A percentile compares a stretch with the other conserved stretches of the same genome.
These are phyloP conservation scores for Oreochromis mossambicus DNA, from an alignment of 2,797 vertebrate genomes.

Conservation along the genomic window DNA sequence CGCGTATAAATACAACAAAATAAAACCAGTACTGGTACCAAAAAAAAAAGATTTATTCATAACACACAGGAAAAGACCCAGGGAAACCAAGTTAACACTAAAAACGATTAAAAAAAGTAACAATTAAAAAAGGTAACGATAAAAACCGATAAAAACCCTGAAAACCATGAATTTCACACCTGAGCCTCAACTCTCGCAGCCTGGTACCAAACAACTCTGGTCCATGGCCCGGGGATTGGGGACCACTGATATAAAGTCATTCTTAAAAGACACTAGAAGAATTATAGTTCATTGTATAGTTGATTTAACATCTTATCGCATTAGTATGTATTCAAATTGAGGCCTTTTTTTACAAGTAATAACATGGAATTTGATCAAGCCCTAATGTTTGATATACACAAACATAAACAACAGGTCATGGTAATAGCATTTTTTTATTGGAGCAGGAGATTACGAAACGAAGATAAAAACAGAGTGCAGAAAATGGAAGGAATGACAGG, in stretches of 20 bases:
- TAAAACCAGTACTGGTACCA: not conserved
- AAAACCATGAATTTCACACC: not conserved
- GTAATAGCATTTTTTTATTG: not conserved
- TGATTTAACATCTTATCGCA: not conserved
- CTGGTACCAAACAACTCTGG: not conserved
- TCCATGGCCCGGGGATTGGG: not conserved
- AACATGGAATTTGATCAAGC: not conserved
- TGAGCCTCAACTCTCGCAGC: not conserved
- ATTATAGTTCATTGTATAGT: not conserved
- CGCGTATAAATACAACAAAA: not conserved
- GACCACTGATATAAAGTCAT: not conserved
- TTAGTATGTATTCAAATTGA: not conserved
- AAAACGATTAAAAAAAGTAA: not conserved
- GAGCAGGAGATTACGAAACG: not conserved
- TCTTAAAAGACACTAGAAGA: not conserved
- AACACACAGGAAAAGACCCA: not conserved
- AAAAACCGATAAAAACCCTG: not conserved
- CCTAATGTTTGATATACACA: not conserved
- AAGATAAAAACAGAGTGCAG: not conserved
- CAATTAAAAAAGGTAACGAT: not conserved
- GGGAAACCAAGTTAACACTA: not conserved
- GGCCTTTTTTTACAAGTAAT: not conserved
- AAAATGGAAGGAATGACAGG: not conserved
- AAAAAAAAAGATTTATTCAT: not conserved
- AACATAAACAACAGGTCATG: not conserved